These are phyloP conservation scores for Carterocephalus palaemon DNA, from an alignment of 2,888 invertebrate species.

Conservation along the genomic window DNA sequence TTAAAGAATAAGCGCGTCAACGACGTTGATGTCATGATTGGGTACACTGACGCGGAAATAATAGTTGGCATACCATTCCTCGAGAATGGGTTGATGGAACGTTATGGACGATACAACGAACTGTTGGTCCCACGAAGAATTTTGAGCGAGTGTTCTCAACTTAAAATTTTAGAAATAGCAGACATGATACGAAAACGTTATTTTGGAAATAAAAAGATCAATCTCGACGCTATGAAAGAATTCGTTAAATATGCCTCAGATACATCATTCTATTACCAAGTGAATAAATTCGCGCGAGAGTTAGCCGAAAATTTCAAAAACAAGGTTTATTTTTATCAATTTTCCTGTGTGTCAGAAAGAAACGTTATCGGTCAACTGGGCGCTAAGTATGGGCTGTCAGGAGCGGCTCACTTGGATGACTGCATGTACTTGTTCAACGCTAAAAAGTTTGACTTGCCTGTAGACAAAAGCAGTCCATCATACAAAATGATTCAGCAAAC, in stretches of 20 bases:
- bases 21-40: slow-evolving; percentile 82
- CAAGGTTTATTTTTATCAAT: slow-evolving; percentile 43
- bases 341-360: slow-evolving; percentile 46
- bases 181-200: slow-evolving; percentile 45
- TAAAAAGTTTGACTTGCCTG: slow-evolving; percentile 37
- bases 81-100: slow-evolving; percentile 27
- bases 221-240: slow-evolving; percentile 36
- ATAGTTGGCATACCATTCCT: slow-evolving; percentile 30
- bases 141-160: slow-evolving; percentile 33
- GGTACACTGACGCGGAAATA: slow-evolving; percentile 83
- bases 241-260: slow-evolving; percentile 39
- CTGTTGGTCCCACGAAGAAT: slow-evolving; percentile 45
- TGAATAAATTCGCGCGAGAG: slow-evolving; percentile 35
- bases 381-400: slow-evolving; percentile 41
- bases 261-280: slow-evolving; percentile 33
- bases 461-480: slow-evolving; percentile 41
- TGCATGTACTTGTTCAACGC: slow-evolving; percentile 51
- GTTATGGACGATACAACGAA: slow-evolving; percentile 41
- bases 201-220: slow-evolving; percentile 40
- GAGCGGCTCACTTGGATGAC: slow-evolving; percentile 54
- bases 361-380: slow-evolving; percentile 43
- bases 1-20: slow-evolving; percentile 41
- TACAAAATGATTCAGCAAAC: slow-evolving; percentile 46
- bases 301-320: slow-evolving; percentile 31
- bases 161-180: slow-evolving; percentile 38